These are phyloP conservation scores for Halcyon leucocephala DNA, from an alignment of 2,797 vertebrate genomes.

Conservation along the genomic window DNA sequence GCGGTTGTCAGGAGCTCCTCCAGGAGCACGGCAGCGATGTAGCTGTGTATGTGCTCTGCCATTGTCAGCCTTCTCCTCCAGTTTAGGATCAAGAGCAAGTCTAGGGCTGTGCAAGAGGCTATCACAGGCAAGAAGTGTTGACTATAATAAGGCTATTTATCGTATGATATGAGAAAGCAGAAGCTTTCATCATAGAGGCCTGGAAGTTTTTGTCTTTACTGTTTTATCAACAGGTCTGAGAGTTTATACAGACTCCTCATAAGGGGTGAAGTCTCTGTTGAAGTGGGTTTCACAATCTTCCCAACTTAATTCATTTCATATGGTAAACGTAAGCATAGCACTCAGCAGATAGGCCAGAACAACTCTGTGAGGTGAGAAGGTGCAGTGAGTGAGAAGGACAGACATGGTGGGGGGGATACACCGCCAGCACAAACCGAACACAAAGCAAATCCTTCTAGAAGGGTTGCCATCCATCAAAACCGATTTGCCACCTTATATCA, in stretches of 20 bases:
- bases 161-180: not conserved
- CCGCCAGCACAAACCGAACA: not conserved
- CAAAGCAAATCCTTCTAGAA: not conserved
- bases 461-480: not conserved
- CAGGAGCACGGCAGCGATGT: fast-evolving
- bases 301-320: not conserved
- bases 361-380: not conserved
- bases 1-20: not conserved
- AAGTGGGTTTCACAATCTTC: not conserved
- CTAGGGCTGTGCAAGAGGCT: not conserved
- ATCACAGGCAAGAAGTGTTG: not conserved
- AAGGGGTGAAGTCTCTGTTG: not conserved
- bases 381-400: not conserved
- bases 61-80: not conserved
- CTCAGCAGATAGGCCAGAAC: not conserved
- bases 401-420: fast-evolving
- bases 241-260: not conserved
- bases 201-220: not conserved
- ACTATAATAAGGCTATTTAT: constrained; percentile 5
- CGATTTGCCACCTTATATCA: not conserved
- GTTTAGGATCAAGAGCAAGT: not conserved
- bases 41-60: not conserved
- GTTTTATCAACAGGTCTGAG: not conserved
- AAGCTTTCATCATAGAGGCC: not conserved
- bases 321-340: not conserved